Evolutionary conservation across 2,797 vertebrate species (phyloP).

Genomic region (Squalus acanthias): DNA sequence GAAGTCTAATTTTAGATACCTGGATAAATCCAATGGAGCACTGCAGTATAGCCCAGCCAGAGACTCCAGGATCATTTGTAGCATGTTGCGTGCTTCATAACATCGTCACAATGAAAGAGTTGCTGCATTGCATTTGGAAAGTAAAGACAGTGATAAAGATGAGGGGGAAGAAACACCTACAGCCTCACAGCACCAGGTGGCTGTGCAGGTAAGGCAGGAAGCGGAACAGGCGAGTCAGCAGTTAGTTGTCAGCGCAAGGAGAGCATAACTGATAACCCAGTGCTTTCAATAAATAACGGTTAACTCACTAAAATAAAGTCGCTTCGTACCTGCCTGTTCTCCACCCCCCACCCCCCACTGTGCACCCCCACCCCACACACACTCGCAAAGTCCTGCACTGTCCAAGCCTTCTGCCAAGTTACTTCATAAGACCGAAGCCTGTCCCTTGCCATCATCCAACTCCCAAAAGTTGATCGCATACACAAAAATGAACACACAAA

Average conservation of each 20-base stretch:
- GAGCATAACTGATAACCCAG: neutral
- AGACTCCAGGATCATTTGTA: no score
- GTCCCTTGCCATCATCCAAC: neutral
- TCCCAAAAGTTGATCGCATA: neutral
- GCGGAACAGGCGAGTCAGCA: no score
- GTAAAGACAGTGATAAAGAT: no score
- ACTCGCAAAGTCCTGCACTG: neutral
- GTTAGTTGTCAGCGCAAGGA: neutral
- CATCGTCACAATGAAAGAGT: no score
- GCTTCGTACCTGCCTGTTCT: neutral
- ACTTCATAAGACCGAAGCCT: neutral
- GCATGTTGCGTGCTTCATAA: no score
- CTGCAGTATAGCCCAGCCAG: no score
- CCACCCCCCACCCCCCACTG: no score
- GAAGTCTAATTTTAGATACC: no score
- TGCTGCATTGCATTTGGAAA: no score
- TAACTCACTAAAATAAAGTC: neutral
- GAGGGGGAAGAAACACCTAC: no score
- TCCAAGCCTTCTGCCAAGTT: neutral
- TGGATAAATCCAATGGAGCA: no score
- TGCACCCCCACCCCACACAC: no score
- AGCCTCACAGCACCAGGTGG: neutral
- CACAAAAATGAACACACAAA: neutral
- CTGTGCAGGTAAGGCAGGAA: neutral
- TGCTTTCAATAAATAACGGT: neutral